A percentile compares a stretch with the other conserved stretches of the same genome.
phyloP scores from a whole-genome alignment of 2,797 vertebrate species.

The Sebastes cheni region DNA sequence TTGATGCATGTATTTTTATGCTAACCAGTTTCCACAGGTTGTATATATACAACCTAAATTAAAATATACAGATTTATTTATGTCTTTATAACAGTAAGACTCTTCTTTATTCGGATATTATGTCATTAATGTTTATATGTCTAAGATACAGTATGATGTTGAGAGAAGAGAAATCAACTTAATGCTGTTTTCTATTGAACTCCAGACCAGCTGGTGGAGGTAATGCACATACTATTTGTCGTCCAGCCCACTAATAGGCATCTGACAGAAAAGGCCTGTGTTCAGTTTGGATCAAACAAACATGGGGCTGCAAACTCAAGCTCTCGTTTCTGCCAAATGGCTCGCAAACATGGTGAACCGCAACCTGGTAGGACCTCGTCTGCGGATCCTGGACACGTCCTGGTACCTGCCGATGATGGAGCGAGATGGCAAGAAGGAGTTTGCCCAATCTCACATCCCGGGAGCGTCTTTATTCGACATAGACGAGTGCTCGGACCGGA shows the following conservation, averaged over 20 bases:
- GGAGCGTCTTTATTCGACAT: constrained; percentile 91
- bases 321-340: constrained; percentile 74
- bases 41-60: too few species aligned
- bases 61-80: too few species aligned
- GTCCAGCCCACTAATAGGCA: fast-evolving
- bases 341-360: constrained; percentile 80
- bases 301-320: constrained; percentile 15
- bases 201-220: neutral
- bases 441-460: constrained; percentile 83
- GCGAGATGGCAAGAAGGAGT: constrained; percentile 83
- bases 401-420: constrained; percentile 87
- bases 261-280: too few species aligned
- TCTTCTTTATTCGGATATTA: too few species aligned
- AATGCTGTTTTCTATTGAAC: neutral
- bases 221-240: fast-evolving
- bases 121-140: too few species aligned
- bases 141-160: too few species aligned
- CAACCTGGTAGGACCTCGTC: constrained; percentile 67
- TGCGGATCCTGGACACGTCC: constrained; percentile 87
- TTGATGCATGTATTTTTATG: too few species aligned
- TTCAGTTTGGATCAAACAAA: too few species aligned
- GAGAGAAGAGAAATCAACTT: too few species aligned
- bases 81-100: too few species aligned
- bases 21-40: too few species aligned
- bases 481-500: constrained; percentile 86